phyloP scores from a whole-genome alignment of 1,140 invertebrate genomes.

The Nilaparvata lugens region DNA sequence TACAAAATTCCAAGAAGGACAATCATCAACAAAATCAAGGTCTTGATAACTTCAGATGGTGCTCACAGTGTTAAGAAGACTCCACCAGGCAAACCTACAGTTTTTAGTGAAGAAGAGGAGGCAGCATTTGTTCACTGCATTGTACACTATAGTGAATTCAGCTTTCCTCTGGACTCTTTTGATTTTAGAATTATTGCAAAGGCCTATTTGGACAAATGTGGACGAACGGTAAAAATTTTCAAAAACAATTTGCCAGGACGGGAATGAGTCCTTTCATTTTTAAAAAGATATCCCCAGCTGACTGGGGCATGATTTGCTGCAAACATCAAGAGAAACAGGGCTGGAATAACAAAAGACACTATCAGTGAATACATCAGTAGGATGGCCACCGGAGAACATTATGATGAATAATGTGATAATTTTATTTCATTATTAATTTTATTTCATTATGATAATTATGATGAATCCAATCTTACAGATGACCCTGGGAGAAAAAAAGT shows the following conservation, averaged over 20 bases:
- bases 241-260: conserved; percentile 29
- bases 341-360: conserved; percentile 10
- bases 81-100: neutral
- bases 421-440: neutral
- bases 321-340: conserved; percentile 29
- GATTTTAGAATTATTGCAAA: conserved; percentile 6
- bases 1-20: conserved; percentile 17
- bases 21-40: conserved; percentile 18
- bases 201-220: neutral
- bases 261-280: conserved; percentile 27
- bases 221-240: conserved; percentile 17
- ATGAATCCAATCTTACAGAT: conserved; percentile 37
- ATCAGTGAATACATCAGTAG: conserved; percentile 29
- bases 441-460: conserved; percentile 30
- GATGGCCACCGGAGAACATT: neutral
- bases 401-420: neutral
- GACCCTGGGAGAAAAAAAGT: conserved; percentile 29
- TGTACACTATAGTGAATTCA: neutral
- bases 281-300: conserved; percentile 23
- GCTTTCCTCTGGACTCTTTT: conserved; percentile 1
- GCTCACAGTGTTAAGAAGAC: neutral
- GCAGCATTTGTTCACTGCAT: neutral
- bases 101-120: neutral
- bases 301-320: conserved; percentile 21
- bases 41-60: neutral